Evolutionary conservation across 1,140 invertebrate species (phyloP).

Genomic region (Euwallacea fornicatus): DNA sequence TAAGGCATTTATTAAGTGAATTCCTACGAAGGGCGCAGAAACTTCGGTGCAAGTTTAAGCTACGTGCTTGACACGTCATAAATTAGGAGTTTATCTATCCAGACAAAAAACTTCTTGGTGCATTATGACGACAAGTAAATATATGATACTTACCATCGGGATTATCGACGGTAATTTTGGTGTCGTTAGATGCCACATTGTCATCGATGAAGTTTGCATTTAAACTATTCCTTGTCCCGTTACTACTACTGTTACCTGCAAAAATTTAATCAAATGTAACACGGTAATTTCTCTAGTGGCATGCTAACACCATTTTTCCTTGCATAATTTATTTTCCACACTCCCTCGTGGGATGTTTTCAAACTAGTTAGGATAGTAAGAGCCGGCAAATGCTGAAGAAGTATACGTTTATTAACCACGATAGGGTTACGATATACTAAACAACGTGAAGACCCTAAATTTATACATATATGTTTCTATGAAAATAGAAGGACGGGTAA

Average conservation of each 20-base stretch:
- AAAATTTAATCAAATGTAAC: constrained; percentile 28
- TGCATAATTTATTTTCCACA: constrained; percentile 20
- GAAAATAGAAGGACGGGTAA: too few relatives aligned
- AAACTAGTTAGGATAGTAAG: not conserved
- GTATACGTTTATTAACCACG: too few relatives aligned
- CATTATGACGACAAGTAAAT: not conserved
- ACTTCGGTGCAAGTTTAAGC: too few relatives aligned
- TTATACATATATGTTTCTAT: too few relatives aligned
- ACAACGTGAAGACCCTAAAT: too few relatives aligned
- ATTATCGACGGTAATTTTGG: constrained; percentile 75
- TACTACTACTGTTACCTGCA: constrained; percentile 44
- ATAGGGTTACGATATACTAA: too few relatives aligned
- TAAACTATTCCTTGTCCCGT: constrained; percentile 58
- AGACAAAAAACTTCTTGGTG: not conserved
- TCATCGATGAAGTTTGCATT: constrained; percentile 77
- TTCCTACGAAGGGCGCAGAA: too few relatives aligned
- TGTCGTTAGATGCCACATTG: constrained; percentile 67
- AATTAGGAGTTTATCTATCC: too few relatives aligned
- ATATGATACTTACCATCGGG: constrained; percentile 71
- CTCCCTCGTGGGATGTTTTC: constrained; percentile 16
- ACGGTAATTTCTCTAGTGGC: constrained; percentile 32
- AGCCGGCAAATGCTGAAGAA: too few relatives aligned
- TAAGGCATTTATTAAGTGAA: too few relatives aligned
- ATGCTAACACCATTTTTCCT: constrained; percentile 24
- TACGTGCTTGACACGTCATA: too few relatives aligned